Percentiles rank a stretch among this genome's conserved stretches.
Conservation (phyloP, 2,888 invertebrate genomes). For the Onchidella celtica region DNA sequence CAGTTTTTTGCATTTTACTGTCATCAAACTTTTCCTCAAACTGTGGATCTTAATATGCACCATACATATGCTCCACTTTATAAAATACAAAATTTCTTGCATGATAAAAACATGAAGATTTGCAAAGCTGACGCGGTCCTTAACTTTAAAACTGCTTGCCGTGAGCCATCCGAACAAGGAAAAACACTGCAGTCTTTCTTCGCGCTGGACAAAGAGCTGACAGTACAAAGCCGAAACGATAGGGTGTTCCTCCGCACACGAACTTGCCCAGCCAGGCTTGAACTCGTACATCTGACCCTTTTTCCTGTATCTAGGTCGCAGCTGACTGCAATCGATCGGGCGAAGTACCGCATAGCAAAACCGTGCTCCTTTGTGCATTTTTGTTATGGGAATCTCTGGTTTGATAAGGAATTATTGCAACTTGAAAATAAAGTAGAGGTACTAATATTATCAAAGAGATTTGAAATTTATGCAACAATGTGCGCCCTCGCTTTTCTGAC, state of each 20-base stretch:
- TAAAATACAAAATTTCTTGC: too few relatives aligned
- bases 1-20: too few relatives aligned
- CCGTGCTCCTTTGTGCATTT: not conserved
- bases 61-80: too few relatives aligned
- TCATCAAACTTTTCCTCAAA: too few relatives aligned
- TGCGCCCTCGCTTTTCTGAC: not conserved
- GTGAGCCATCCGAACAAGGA: constrained; percentile 31
- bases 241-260: not conserved
- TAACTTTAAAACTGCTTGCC: not conserved
- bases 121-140: too few relatives aligned
- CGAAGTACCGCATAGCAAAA: not conserved
- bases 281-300: not conserved
- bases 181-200: constrained; percentile 29
- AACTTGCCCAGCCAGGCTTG: constrained; percentile 32
- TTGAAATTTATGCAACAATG: too few relatives aligned
- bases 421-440: too few relatives aligned
- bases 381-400: too few relatives aligned
- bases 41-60: too few relatives aligned
- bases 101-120: too few relatives aligned
- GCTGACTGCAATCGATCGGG: constrained; percentile 3
- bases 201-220: constrained; percentile 33
- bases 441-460: too few relatives aligned
- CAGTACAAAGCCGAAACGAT: constrained; percentile 39
- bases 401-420: too few relatives aligned
- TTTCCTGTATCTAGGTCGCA: constrained; percentile 39